Evolutionary conservation across 2,797 vertebrate genomes (phyloP), one percentile per base, ranked within the genome.

Genomic region (Heliangelus exortis): DNA sequence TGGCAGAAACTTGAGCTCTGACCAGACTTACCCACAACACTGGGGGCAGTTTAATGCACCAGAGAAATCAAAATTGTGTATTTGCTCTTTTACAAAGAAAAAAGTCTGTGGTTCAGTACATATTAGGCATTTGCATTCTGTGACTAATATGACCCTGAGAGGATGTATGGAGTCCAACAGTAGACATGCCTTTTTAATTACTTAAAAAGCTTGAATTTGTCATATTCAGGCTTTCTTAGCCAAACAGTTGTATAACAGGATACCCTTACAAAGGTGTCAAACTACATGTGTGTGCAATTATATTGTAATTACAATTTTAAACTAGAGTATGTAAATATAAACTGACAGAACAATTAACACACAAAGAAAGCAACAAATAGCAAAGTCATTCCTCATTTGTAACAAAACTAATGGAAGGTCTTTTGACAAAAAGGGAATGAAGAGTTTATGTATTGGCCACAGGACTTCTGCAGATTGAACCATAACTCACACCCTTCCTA

Each of bases 31-130:
- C 43, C 79, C 89, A 69, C 61, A 91, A 15, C 82, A 89, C 93
- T 94, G 43, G 63, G 1, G 12, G 92, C 92, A 87, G 57, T 92
- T 87, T 76, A 95, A 96, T 93, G 86, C 96, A 93, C 96, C 89
- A 67, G 93, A 96, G 93, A 96, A 96, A 95, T 95, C 91, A 85
- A 67, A 84, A 78, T 57, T 96, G 92, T 93, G 50, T 93, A 95
- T 94, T 96, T 96, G 71, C 81, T 80, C 87, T 96, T 82, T 80
- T 84, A 51, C 33, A 91, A 68, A 84, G 72, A 48, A 53, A 79
- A 63, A 76, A 48, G 75, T 54, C 71, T 84, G 71, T 39, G 75
- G 55, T 39, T 93, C 81, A 57, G 74, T 67, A 50, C 9, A 0
- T 76, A 82, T 84, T 43, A 89, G 47, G 74, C 17, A 28, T 80